A percentile compares a stretch with the other conserved stretches of the same genome.
phyloP scores from a whole-genome alignment of 2,797 vertebrate species.

The Heterohyrax brucei region DNA sequence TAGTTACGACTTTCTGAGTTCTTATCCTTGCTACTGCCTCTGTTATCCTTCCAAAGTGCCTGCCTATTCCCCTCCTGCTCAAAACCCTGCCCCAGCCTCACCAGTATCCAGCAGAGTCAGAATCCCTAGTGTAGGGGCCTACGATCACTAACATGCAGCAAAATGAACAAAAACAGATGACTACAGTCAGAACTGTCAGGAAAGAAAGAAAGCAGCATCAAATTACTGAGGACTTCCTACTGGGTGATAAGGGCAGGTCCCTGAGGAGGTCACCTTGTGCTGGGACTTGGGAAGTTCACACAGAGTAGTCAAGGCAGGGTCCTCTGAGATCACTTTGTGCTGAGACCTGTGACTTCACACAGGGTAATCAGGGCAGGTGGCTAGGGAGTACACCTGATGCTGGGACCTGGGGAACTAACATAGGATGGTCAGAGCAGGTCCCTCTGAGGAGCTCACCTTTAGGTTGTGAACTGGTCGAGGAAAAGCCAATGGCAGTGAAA shows the following conservation, averaged over 20 bases:
- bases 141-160: background rate
- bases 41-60: background rate
- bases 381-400: too few species aligned
- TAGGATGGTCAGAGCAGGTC: background rate
- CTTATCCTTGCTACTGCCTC: background rate
- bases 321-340: background rate
- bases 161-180: background rate
- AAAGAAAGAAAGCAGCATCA: background rate
- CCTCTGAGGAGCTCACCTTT: background rate
- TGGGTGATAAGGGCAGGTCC: background rate
- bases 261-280: too few species aligned
- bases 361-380: background rate
- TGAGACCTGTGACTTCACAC: too few species aligned
- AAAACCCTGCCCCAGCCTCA: background rate
- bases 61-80: rapidly evolving
- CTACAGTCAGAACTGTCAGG: background rate
- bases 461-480: too few species aligned
- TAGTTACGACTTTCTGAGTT: background rate
- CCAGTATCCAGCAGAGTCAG: background rate
- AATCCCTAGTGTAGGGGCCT: background rate
- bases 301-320: background rate
- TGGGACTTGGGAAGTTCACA: too few species aligned
- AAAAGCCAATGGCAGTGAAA: background rate
- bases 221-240: too few species aligned
- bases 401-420: too few species aligned